Evolutionary conservation across 2,113 vertebrate genomes (phyloP).

Genomic region (Mormyrus iriodes): DNA sequence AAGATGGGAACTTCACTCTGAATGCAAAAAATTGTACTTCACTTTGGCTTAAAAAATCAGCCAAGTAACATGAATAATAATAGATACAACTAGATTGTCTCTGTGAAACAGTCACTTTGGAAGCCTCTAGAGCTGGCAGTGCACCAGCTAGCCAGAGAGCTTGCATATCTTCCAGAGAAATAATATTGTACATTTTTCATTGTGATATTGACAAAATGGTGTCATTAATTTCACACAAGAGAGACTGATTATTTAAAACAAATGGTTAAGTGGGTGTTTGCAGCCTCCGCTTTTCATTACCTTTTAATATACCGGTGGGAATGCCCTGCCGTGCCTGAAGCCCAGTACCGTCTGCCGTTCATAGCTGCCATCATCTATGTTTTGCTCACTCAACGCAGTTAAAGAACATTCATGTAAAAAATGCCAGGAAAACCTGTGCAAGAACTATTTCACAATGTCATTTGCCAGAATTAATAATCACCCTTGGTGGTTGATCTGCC

Average conservation of each 20-base stretch:
- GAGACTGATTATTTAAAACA: constrained; percentile 33
- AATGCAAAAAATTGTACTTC: neutral
- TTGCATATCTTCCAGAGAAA: neutral
- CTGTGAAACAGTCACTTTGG: neutral
- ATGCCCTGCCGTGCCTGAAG: constrained; percentile 24
- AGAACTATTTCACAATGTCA: neutral
- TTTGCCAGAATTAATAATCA: neutral
- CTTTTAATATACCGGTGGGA: constrained; percentile 34
- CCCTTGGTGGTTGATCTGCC: neutral
- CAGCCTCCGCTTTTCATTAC: constrained; percentile 35
- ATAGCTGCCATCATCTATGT: neutral
- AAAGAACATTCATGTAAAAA: neutral
- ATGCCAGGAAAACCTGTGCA: neutral
- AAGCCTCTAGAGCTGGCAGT: neutral
- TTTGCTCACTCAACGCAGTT: neutral
- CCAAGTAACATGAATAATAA: neutral
- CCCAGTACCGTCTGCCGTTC: neutral
- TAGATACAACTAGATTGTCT: neutral
- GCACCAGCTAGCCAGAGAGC: neutral
- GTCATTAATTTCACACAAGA: neutral
- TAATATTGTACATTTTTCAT: neutral
- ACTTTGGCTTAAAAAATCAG: neutral
- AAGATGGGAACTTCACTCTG: neutral
- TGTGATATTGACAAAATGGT: neutral
- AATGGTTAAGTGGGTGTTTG: constrained; percentile 31